Percentiles rank a stretch among this genome's conserved stretches.
Conservation (phyloP, 2,888 invertebrate species). For the Xylocampa areola region DNA sequence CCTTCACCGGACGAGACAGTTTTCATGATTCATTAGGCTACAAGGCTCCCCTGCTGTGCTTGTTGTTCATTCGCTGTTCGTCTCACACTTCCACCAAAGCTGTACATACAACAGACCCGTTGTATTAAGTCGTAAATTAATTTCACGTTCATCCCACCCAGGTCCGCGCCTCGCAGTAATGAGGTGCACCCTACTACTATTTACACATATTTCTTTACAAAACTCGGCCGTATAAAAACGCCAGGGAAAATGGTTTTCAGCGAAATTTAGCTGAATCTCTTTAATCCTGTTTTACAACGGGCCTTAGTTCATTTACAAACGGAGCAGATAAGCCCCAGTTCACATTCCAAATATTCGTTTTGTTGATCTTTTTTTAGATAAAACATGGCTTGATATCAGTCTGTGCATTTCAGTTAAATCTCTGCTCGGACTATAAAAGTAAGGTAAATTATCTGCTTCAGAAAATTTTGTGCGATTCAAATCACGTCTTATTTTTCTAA, state of each 20-base stretch:
- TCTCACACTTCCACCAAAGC: constrained; percentile 25
- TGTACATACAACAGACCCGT: constrained; percentile 57
- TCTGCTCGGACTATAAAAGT: constrained; percentile 34
- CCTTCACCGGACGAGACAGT: constrained; percentile 20
- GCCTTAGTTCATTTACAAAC: constrained; percentile 76
- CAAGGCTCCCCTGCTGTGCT: constrained; percentile 14
- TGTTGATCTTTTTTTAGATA: constrained; percentile 71
- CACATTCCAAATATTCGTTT: constrained; percentile 70
- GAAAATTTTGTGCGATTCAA: constrained; percentile 19
- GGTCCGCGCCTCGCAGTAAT: constrained; percentile 65
- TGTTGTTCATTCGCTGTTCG: constrained; percentile 14
- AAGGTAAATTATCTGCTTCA: constrained; percentile 39
- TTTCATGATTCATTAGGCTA: constrained; percentile 36
- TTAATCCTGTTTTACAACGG: constrained; percentile 72
- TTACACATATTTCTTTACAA: constrained; percentile 70
- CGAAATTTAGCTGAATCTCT: constrained; percentile 63
- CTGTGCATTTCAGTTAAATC: constrained; percentile 61
- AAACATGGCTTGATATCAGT: constrained; percentile 60
- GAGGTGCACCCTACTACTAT: constrained; percentile 70
- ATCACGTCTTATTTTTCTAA: constrained; percentile 36
- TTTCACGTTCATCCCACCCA: constrained; percentile 69
- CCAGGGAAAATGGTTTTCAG: constrained; percentile 57
- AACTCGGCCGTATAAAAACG: constrained; percentile 51
- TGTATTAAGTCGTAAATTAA: constrained; percentile 83
- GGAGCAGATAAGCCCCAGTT: constrained; percentile 67